These are phyloP conservation scores for Chrysolina americana DNA, from an alignment of 2,888 invertebrate genomes.

Conservation along the genomic window DNA sequence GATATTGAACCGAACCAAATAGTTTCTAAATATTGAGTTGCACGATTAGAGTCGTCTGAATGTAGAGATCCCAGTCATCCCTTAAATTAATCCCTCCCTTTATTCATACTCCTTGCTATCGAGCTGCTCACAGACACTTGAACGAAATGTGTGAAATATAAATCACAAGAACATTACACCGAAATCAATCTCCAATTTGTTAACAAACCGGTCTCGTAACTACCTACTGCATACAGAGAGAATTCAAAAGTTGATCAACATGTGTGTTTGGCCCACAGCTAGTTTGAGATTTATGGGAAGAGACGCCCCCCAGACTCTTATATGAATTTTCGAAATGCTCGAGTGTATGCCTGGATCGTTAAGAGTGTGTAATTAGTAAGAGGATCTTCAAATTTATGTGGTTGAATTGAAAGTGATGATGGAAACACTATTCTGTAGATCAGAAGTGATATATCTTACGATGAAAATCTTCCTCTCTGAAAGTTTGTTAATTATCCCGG, in stretches of 20 bases:
- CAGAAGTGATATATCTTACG: not conserved
- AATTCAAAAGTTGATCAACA: slow-evolving; percentile 35
- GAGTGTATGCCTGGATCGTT: slow-evolving; percentile 23
- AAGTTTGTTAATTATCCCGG: too few species aligned
- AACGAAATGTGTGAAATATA: slow-evolving; percentile 49
- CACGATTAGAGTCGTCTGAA: too few species aligned
- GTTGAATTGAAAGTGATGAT: slow-evolving; percentile 17
- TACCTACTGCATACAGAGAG: slow-evolving; percentile 37
- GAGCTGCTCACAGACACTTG: slow-evolving; percentile 25
- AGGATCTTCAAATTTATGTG: slow-evolving; percentile 31
- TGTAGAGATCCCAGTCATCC: too few species aligned
- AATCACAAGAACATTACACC: slow-evolving; percentile 48
- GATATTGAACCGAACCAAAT: too few species aligned
- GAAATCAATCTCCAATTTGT: slow-evolving; percentile 52
- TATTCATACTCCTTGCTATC: not conserved
- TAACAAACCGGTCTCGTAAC: slow-evolving; percentile 49
- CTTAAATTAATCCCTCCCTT: too few species aligned
- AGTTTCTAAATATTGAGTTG: too few species aligned
- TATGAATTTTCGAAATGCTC: slow-evolving; percentile 34
- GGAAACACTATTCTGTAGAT: not conserved
- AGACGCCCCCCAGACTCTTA: slow-evolving; percentile 33
- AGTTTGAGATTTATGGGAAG: slow-evolving; percentile 30
- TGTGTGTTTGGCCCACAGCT: slow-evolving; percentile 34
- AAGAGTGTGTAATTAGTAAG: slow-evolving; percentile 39
- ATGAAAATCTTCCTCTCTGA: not conserved